Evolutionary conservation across 2,113 vertebrate species (phyloP).

Genomic region (Girardinichthys multiradiatus): DNA sequence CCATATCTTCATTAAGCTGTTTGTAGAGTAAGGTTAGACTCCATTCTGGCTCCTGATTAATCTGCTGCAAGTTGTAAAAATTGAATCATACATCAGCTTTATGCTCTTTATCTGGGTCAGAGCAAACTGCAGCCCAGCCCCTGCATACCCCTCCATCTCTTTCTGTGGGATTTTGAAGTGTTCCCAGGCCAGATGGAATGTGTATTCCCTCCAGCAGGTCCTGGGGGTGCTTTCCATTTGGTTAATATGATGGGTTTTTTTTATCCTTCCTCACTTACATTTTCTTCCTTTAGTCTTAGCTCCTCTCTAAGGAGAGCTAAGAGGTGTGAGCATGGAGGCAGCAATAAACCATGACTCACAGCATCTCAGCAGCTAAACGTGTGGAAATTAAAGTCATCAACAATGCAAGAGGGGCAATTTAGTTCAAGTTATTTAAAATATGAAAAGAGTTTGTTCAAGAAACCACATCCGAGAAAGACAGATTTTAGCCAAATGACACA

Average conservation of each 20-base stretch:
- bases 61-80: slow-evolving; percentile 8
- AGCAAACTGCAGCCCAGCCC: slow-evolving; percentile 23
- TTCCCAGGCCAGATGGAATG: slow-evolving; percentile 63
- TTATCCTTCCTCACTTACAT: slow-evolving; percentile 1
- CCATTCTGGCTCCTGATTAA: not conserved
- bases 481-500: not conserved
- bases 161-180: slow-evolving; percentile 45
- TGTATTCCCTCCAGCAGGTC: slow-evolving; percentile 47
- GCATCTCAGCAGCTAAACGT: slow-evolving; percentile 17
- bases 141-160: slow-evolving; percentile 22
- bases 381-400: slow-evolving; percentile 11
- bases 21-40: not conserved
- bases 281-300: slow-evolving; percentile 7
- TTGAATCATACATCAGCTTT: slow-evolving; percentile 24
- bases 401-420: not conserved
- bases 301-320: slow-evolving; percentile 17
- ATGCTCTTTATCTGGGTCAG: slow-evolving; percentile 40
- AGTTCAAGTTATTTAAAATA: not conserved
- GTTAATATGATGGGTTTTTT: slow-evolving; percentile 18
- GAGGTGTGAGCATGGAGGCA: slow-evolving; percentile 16
- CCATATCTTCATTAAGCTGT: slow-evolving; percentile 14
- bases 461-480: not conserved
- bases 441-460: not conserved
- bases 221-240: slow-evolving; percentile 41
- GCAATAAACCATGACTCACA: slow-evolving; percentile 16